Conservation (phyloP, 30 jellyfish, hydroid and myxozoan species). For the Chironex yamaguchii region DNA sequence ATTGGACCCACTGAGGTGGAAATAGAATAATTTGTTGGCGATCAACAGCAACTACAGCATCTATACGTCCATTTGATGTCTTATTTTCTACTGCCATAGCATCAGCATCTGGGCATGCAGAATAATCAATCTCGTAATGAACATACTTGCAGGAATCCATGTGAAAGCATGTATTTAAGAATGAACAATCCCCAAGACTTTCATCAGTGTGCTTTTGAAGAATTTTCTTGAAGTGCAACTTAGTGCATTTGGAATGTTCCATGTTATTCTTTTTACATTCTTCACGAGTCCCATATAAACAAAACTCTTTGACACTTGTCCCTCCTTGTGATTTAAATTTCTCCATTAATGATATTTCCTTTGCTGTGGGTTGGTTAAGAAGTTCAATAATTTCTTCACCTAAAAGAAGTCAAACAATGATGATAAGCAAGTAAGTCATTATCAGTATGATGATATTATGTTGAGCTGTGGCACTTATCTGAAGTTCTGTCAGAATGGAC, state of each 20-base stretch:
- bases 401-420: background rate
- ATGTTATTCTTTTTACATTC: conserved; percentile 92
- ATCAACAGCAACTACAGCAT: conserved; percentile 28
- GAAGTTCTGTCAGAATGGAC: conserved; percentile 50
- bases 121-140: conserved; percentile 96
- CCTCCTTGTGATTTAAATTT: conserved; percentile 99
- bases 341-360: conserved; percentile 94
- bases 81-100: background rate
- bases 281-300: conserved; percentile 95
- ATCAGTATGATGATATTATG: too few relatives aligned
- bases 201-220: conserved; percentile 97
- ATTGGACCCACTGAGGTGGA: conserved; percentile 99
- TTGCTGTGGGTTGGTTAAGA: conserved; percentile 96
- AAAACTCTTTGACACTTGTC: conserved; percentile 95
- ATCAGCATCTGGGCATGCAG: conserved; percentile 83
- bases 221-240: conserved; percentile 94
- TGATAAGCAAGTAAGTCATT: too few relatives aligned
- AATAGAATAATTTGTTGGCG: conserved; percentile 77
- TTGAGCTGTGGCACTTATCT: too few relatives aligned
- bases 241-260: conserved; percentile 85
- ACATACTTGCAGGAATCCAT: conserved; percentile 99
- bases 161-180: conserved; percentile 97
- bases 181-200: conserved; percentile 98
- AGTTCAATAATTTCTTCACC: conserved; percentile 97
- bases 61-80: background rate